phyloP scores from a whole-genome alignment of 2,888 invertebrate species.

The Pterostichus niger region DNA sequence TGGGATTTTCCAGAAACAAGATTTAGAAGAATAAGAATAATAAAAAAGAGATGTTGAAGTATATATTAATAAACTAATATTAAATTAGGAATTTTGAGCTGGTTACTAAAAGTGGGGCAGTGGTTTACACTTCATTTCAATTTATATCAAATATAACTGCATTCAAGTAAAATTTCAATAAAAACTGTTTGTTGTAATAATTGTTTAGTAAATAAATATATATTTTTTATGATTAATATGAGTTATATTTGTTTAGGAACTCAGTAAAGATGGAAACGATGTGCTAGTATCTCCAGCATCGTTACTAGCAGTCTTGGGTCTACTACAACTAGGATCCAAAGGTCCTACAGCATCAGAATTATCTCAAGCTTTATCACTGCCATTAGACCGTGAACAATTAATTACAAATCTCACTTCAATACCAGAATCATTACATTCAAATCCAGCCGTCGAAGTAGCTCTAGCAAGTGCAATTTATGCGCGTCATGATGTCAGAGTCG shows the following conservation, averaged over 20 bases:
- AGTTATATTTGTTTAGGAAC: conserved; percentile 7
- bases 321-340: conserved; percentile 39
- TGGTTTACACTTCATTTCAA: too few relatives aligned
- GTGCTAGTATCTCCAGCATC: conserved; percentile 58
- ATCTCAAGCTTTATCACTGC: conserved; percentile 7
- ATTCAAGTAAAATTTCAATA: too few relatives aligned
- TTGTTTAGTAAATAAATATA: too few relatives aligned
- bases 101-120: too few relatives aligned
- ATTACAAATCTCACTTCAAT: background rate
- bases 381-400: conserved; percentile 41
- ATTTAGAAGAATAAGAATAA: too few relatives aligned
- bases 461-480: conserved; percentile 60
- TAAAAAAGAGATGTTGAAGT: too few relatives aligned
- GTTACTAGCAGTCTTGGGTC: conserved; percentile 35
- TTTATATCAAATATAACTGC: too few relatives aligned
- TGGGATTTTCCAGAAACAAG: too few relatives aligned
- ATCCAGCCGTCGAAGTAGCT: background rate
- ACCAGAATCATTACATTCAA: background rate
- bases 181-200: too few relatives aligned
- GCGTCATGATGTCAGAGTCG: conserved; percentile 29
- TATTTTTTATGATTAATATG: too few relatives aligned
- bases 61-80: too few relatives aligned
- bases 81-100: too few relatives aligned
- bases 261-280: conserved; percentile 14
- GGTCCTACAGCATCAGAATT: conserved; percentile 44